phyloP scores from a whole-genome alignment of 2,113 vertebrate species.

The Pollimyrus isidori region DNA sequence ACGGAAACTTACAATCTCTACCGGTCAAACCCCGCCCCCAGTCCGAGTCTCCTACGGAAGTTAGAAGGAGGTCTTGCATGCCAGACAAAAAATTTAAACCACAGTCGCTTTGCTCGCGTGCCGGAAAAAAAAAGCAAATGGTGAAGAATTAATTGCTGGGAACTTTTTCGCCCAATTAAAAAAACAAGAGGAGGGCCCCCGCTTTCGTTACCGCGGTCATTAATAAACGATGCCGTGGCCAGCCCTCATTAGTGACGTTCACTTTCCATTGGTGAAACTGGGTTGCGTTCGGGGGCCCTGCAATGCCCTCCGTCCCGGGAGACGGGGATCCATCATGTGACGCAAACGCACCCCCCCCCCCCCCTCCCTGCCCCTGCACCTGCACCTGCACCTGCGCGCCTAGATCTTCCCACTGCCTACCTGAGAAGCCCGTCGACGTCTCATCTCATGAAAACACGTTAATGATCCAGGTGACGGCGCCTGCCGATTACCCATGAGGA shows the following conservation, averaged over 20 bases:
- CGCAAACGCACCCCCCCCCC: background rate
- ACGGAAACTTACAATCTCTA: background rate
- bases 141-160: constrained; percentile 44
- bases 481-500: constrained; percentile 9
- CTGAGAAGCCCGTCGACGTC: background rate
- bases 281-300: background rate
- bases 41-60: background rate
- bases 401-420: background rate
- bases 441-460: constrained; percentile 13
- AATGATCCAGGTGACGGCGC: constrained; percentile 24
- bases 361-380: background rate
- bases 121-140: constrained; percentile 27
- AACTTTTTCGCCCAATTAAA: constrained; percentile 48
- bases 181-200: constrained; percentile 28
- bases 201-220: constrained; percentile 53
- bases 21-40: background rate
- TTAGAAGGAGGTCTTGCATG: background rate
- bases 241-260: constrained; percentile 47
- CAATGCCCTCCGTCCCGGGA: background rate
- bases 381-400: background rate
- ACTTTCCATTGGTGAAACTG: background rate
- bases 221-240: constrained; percentile 55
- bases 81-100: background rate
- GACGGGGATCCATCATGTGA: background rate
- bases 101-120: background rate